Percentiles rank a stretch among this genome's conserved stretches.
These are phyloP conservation scores for Leuciscus idus DNA, from an alignment of 2,113 vertebrate species.

Conservation along the genomic window DNA sequence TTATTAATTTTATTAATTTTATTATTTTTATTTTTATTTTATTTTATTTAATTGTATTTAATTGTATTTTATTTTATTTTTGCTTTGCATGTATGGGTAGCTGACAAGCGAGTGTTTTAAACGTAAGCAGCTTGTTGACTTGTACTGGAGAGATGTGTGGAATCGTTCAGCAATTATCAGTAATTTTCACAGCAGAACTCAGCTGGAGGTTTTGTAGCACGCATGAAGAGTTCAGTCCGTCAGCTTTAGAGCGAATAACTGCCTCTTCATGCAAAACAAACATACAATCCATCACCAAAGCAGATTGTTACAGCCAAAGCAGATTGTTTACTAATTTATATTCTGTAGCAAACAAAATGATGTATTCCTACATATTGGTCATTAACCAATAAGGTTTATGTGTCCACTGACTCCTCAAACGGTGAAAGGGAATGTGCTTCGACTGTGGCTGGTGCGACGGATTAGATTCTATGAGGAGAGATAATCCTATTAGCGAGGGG, in stretches of 20 bases:
- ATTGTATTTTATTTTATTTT: neutral
- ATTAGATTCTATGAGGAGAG: neutral
- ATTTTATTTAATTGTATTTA: neutral
- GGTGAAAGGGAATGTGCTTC: conserved; percentile 19
- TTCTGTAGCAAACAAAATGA: neutral
- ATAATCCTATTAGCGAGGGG: conserved; percentile 27
- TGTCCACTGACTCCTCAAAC: neutral
- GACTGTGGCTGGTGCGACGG: neutral
- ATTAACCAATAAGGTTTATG: neutral
- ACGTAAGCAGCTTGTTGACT: neutral
- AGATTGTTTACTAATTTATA: neutral
- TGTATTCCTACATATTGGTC: neutral
- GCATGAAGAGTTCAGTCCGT: neutral
- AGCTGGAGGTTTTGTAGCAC: neutral
- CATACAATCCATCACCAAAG: neutral
- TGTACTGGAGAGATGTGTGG: neutral
- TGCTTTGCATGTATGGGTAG: neutral
- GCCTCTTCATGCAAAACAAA: neutral
- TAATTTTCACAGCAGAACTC: conserved; percentile 1
- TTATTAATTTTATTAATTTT: neutral
- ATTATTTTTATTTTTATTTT: no score
- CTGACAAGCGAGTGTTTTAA: neutral
- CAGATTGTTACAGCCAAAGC: neutral
- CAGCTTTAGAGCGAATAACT: neutral
- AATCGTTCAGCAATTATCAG: conserved; percentile 35